Evolutionary conservation across 2,888 invertebrate genomes (phyloP).

Genomic region (Ochropleura leucogaster): DNA sequence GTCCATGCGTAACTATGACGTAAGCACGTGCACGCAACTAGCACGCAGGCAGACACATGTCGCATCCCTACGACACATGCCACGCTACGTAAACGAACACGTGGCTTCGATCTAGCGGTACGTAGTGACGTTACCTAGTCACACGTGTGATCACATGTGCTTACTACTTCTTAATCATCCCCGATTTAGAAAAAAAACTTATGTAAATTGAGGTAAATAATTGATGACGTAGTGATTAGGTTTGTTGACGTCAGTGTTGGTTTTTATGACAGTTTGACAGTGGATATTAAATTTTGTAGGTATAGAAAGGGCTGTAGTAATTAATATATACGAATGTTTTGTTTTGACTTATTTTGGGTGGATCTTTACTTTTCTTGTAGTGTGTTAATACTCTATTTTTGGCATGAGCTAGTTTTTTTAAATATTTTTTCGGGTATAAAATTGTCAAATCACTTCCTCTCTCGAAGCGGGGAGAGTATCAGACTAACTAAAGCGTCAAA

Average conservation of each 20-base stretch:
- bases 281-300: too few relatives aligned
- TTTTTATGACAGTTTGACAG: neutral
- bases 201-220: neutral
- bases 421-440: too few relatives aligned
- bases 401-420: neutral
- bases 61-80: constrained; percentile 30
- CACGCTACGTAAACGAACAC: constrained; percentile 31
- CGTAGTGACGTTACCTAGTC: constrained; percentile 39
- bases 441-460: too few relatives aligned
- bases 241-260: constrained; percentile 2
- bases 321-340: neutral
- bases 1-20: constrained; percentile 56
- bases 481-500: too few relatives aligned
- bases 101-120: constrained; percentile 23
- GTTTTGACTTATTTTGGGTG: too few relatives aligned
- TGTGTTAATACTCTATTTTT: too few relatives aligned
- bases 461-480: too few relatives aligned
- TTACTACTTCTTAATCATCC: neutral
- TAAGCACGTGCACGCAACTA: constrained; percentile 33
- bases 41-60: constrained; percentile 48
- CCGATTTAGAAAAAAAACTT: too few relatives aligned
- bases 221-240: neutral
- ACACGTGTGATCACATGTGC: constrained; percentile 35
- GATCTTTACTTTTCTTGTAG: too few relatives aligned
- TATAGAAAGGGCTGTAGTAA: too few relatives aligned